Base-by-base conservation (phyloP, 2,797 vertebrate species). In the Hybognathus amarus region DNA sequence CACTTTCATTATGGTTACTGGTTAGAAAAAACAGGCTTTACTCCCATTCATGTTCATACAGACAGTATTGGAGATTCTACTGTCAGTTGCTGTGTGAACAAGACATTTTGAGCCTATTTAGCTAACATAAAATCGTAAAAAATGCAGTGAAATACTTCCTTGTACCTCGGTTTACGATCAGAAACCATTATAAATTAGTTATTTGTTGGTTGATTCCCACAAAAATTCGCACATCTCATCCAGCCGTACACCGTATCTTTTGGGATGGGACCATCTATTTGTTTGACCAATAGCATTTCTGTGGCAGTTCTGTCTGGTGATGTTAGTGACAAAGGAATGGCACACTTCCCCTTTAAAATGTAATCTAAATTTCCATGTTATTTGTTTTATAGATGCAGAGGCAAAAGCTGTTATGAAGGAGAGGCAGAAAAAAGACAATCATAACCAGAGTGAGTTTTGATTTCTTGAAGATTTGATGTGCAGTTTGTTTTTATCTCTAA, bases 401-500 rank as follows among this genome's bases (percentile, higher is more conserved):
- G 87, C 93, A 38, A 97, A 97, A 91, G 94, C 94, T n/a, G 80
- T 96, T 54, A 90, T 96, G 64, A 97, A 97, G 89, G 96, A 97
- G 70, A 90, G 96, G 5, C 96, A 97, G 90, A 97, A 97, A 91
- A 97, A 97, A 85, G 95, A 97, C 93, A 97, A 96, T 90, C 97
- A 97, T 91, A 97, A 97, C 91, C 92, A 96, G 56, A 97, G 96
- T 97, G 92, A 96, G 96, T 95, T 77, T 83, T 38, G 12, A 56
- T 81, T 73, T 27, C 78, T 52, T 22, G 4, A 18, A 4, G n/a
- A 56, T 61, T 70, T 79, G 17, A n/a, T 10, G 3, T 42, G 64
- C 68, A 40, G 4, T 68, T 80, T 61, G 9, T 54, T 54, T 50
- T 59, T 24, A 59, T 75, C 73, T 63, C 38, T 63, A 12, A 76